phyloP scores from a whole-genome alignment of 2,888 invertebrate species.

The Aromia moschata region DNA sequence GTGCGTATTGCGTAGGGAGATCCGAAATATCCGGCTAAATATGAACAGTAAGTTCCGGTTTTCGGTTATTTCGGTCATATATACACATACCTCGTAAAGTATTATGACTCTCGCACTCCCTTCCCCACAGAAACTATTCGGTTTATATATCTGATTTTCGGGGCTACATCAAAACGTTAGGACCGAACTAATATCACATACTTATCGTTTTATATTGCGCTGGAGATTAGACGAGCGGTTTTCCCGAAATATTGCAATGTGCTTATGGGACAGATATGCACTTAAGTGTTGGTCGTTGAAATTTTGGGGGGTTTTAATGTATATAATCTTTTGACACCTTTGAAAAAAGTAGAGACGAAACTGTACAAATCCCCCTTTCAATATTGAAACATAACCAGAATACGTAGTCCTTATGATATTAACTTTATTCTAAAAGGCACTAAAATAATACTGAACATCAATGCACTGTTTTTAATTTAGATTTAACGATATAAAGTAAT shows the following conservation, averaged over 20 bases:
- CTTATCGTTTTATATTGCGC: background rate
- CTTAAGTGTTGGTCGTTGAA: too few relatives aligned
- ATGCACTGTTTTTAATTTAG: too few relatives aligned
- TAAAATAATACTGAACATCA: too few relatives aligned
- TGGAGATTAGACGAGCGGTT: background rate
- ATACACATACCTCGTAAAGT: constrained; percentile 17
- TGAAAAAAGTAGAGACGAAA: too few relatives aligned
- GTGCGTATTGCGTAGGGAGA: constrained; percentile 34
- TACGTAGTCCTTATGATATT: too few relatives aligned
- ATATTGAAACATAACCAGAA: too few relatives aligned
- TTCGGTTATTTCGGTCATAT: constrained; percentile 17
- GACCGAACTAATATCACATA: constrained; percentile 2
- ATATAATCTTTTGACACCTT: too few relatives aligned
- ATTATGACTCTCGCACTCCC: constrained; percentile 14
- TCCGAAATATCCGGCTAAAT: constrained; percentile 31
- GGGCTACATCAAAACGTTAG: constrained; percentile 7
- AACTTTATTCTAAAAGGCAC: too few relatives aligned
- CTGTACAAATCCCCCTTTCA: too few relatives aligned
- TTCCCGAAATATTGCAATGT: background rate
- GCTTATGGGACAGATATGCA: too few relatives aligned
- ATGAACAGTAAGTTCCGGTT: constrained; percentile 28
- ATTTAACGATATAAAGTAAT: too few relatives aligned
- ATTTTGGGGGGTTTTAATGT: too few relatives aligned
- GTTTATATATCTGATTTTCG: constrained; percentile 12
- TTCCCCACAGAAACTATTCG: constrained; percentile 20